These are phyloP conservation scores for Chorisops tibialis DNA, from an alignment of 2,888 invertebrate species.

Conservation along the genomic window DNA sequence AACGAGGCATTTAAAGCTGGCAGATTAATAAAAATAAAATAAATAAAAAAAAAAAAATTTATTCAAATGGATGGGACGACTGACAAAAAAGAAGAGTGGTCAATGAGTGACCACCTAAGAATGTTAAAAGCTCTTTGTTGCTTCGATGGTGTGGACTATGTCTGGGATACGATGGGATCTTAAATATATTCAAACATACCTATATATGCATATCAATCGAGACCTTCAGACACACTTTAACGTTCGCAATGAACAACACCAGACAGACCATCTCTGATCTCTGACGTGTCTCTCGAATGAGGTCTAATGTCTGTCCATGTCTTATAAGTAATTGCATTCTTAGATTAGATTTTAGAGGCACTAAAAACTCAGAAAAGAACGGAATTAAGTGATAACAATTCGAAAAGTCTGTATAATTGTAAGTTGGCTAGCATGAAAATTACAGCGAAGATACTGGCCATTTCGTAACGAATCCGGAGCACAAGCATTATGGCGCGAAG, in stretches of 20 bases:
- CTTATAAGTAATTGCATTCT: slow-evolving; percentile 25
- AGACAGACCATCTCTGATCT: slow-evolving; percentile 1
- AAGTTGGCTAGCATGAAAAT: not conserved
- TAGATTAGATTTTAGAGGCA: slow-evolving; percentile 24
- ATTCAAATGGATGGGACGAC: slow-evolving; percentile 5
- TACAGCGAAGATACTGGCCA: too few species aligned
- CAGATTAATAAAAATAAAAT: not conserved
- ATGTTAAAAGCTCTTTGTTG: slow-evolving; percentile 23
- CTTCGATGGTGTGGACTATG: not conserved
- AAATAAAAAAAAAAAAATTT: not conserved
- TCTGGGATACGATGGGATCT: not conserved
- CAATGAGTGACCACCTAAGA: slow-evolving; percentile 26
- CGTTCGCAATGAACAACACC: not conserved
- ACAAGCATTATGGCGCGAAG: too few species aligned
- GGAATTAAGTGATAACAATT: slow-evolving; percentile 23
- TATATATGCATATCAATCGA: too few species aligned
- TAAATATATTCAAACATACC: too few species aligned
- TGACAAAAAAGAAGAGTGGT: not conserved
- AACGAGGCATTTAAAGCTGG: not conserved
- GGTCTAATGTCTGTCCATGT: slow-evolving; percentile 11
- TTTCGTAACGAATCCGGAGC: too few species aligned
- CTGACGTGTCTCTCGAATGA: slow-evolving; percentile 2
- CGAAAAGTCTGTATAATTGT: not conserved
- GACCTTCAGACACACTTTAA: too few species aligned
- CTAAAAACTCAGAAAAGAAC: slow-evolving; percentile 18